Base-by-base conservation (phyloP, 92 coral and sea anemone genomes). In the Micromussa lordhowensis region DNA sequence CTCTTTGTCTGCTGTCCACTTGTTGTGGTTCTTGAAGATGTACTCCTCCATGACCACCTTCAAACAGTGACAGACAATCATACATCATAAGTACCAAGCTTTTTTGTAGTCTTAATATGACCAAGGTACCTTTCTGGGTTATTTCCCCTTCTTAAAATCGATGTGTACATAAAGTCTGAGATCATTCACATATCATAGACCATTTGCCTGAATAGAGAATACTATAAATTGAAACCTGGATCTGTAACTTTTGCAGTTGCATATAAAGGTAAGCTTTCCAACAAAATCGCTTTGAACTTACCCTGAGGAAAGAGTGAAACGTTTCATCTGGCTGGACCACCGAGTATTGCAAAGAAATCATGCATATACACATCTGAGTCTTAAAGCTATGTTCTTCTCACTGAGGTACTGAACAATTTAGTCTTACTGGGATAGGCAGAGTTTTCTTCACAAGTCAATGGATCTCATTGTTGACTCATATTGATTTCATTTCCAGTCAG, bases 1-100 rank as follows among this genome's bases (percentile, higher is more conserved):
- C 95, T 48, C 87, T 79, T 57, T 83, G 70, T 31, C 75, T 64
- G 21, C 70, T n/a, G n/a, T n/a, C 8, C 57, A 75, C 73, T 5
- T 13, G 55, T 51, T 34, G 82, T 69, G n/a, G 38, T 44, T 80
- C 83, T 40, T 16, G 74, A 26, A 32, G 10, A 36, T 55, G 80
- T 8, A 48, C 85, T 51, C 80, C 51, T 24, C 80, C 64, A 16
- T n/a, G 28, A 36, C 22, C 38, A 85, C 64, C 83, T 77, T 77
- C 57, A 44, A 44, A n/a, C 48, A 54, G 44, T 77, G 2, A 77
- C 21, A 59, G 55, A 31, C 0, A 28, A 48, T 4, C 38, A 49
- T 9, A 0, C 44, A 36, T 3, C 21, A 34, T 21, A 0, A 38
- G 48, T 32, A 18, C 5, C 1, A 72, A 13, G 11, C 11, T 34